These are phyloP conservation scores for Petrocephalus schoutedeni DNA, from an alignment of 2,797 vertebrate species.

Conservation along the genomic window DNA sequence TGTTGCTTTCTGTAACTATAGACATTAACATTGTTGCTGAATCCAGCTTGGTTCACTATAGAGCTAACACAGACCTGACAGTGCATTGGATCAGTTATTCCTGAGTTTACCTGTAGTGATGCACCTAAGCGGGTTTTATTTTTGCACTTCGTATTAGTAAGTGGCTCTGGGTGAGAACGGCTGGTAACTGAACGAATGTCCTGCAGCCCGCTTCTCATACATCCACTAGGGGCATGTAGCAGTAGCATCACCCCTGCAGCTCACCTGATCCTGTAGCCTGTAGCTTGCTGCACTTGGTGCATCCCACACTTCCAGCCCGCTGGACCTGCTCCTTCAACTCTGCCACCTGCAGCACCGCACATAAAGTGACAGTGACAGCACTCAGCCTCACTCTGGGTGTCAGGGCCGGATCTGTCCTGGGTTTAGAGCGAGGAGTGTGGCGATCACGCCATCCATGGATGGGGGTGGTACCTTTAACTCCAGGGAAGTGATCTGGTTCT, in stretches of 20 bases:
- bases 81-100: background rate
- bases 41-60: background rate
- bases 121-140: background rate
- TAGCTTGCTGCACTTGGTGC: background rate
- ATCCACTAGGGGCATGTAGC: background rate
- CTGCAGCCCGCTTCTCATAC: background rate
- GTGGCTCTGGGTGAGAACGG: background rate
- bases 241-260: slow-evolving; percentile 35
- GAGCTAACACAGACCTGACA: background rate
- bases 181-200: background rate
- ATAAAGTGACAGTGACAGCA: background rate
- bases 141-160: background rate
- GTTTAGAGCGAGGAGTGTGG: background rate
- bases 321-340: slow-evolving; percentile 31
- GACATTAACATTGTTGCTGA: background rate
- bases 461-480: slow-evolving; percentile 47
- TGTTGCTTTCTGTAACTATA: slow-evolving; percentile 43
- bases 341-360: slow-evolving; percentile 35
- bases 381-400: background rate
- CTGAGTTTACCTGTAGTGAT: background rate
- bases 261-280: background rate
- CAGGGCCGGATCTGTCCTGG: background rate
- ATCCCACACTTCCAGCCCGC: slow-evolving; percentile 25
- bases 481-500: slow-evolving; percentile 45
- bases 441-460: background rate